These are phyloP conservation scores for Sarcophilus harrisii DNA, from an alignment of 2,797 vertebrate genomes.

Conservation along the genomic window DNA sequence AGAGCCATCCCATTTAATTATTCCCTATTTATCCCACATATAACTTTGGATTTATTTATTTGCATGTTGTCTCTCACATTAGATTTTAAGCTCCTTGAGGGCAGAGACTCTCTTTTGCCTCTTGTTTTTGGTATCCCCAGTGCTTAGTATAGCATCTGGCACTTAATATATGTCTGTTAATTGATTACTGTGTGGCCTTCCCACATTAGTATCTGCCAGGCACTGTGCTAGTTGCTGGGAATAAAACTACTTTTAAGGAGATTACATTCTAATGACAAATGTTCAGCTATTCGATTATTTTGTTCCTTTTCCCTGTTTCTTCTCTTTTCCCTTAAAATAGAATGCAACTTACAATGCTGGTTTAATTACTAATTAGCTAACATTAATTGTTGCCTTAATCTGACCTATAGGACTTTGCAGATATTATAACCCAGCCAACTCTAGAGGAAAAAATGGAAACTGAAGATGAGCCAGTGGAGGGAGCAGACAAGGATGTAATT, in stretches of 20 bases:
- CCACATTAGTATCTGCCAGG: not conserved
- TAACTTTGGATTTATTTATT: not conserved
- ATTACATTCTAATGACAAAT: not conserved
- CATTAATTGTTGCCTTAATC: not conserved
- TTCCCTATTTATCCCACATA: not conserved
- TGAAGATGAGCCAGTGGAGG: conserved; percentile 76
- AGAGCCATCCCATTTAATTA: not conserved
- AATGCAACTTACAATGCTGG: not conserved
- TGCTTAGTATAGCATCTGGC: not conserved
- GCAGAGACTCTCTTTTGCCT: not conserved
- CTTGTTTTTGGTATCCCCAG: not conserved
- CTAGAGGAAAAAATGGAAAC: conserved; percentile 89
- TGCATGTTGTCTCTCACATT: not conserved
- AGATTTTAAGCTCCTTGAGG: not conserved
- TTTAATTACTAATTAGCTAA: conserved; percentile 17
- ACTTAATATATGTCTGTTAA: not conserved
- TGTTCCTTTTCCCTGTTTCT: not conserved
- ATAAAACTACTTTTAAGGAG: not conserved
- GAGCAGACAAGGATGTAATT: conserved; percentile 73
- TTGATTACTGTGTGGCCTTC: not conserved
- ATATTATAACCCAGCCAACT: conserved; percentile 89
- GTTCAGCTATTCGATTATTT: conserved; percentile 7
- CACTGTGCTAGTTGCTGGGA: not conserved
- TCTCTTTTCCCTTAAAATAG: not conserved
- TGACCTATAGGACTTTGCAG: conserved; percentile 93